phyloP scores from a whole-genome alignment of 2,113 vertebrate species.

The Thunnus thynnus region DNA sequence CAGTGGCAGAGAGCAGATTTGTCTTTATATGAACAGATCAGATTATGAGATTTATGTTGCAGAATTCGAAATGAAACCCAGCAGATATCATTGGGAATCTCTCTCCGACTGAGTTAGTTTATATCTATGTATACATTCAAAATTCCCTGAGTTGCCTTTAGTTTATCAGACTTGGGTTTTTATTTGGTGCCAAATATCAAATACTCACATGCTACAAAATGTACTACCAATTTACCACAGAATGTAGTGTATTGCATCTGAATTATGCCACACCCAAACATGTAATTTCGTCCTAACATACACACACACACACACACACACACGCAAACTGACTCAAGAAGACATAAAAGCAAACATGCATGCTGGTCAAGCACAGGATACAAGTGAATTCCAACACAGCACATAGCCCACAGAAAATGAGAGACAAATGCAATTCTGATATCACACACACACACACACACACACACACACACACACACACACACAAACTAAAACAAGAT shows the following conservation, averaged over 20 bases:
- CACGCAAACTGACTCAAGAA: neutral
- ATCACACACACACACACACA: neutral
- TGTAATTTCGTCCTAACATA: neutral
- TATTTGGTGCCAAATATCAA: neutral
- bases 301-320: conserved; percentile 2
- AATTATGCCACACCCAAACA: neutral
- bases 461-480: neutral
- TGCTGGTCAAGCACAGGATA: neutral
- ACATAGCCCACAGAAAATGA: too few relatives aligned
- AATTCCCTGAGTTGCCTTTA: neutral
- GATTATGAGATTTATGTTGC: neutral
- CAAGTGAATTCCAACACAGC: too few relatives aligned
- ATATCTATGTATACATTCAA: neutral
- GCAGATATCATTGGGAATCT: neutral
- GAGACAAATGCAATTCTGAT: too few relatives aligned
- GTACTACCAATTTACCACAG: neutral
- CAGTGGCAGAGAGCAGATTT: neutral
- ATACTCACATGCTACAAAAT: neutral
- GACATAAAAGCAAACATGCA: neutral
- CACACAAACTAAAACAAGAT: conserved; percentile 2
- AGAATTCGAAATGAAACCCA: neutral
- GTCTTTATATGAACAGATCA: neutral
- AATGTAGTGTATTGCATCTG: conserved; percentile 11
- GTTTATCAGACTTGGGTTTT: neutral
- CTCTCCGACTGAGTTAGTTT: neutral